Evolutionary conservation across 2,797 vertebrate genomes (phyloP).

Genomic region (Chiloscyllium punctatum): DNA sequence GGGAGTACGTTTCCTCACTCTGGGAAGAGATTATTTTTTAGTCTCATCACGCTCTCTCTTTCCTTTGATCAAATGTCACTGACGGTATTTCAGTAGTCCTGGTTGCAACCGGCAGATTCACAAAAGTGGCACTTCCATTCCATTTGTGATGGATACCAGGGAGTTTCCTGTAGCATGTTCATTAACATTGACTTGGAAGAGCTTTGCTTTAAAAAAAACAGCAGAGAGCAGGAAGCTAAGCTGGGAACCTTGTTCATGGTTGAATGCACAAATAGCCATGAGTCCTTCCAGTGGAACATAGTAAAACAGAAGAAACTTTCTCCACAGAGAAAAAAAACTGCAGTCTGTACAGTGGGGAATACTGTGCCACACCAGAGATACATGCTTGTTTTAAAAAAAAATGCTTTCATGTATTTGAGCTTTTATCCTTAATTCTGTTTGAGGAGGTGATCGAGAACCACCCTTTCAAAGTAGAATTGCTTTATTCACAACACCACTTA

Average conservation of each 20-base stretch:
- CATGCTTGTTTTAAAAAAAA: not conserved
- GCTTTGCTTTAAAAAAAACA: not conserved
- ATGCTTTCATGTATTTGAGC: not conserved
- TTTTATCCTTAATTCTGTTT: not conserved
- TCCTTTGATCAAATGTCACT: too few species aligned
- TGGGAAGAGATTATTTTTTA: too few species aligned
- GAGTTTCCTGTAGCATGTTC: not conserved
- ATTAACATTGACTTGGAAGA: not conserved
- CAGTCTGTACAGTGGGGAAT: not conserved
- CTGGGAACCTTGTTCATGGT: not conserved
- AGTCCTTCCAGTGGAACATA: not conserved
- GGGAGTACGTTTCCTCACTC: too few species aligned
- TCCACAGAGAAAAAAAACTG: not conserved
- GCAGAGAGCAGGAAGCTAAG: not conserved
- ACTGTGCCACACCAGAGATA: not conserved
- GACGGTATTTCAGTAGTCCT: too few species aligned
- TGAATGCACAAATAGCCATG: not conserved
- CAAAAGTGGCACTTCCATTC: too few species aligned
- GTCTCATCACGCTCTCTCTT: too few species aligned
- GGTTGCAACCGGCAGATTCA: too few species aligned
- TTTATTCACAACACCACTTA: too few species aligned
- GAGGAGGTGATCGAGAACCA: not conserved
- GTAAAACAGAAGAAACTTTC: not conserved
- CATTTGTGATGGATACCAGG: too few species aligned
- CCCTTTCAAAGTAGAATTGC: too few species aligned